phyloP scores from a whole-genome alignment of 1,140 invertebrate genomes.

The Aphelenchoides besseyi region DNA sequence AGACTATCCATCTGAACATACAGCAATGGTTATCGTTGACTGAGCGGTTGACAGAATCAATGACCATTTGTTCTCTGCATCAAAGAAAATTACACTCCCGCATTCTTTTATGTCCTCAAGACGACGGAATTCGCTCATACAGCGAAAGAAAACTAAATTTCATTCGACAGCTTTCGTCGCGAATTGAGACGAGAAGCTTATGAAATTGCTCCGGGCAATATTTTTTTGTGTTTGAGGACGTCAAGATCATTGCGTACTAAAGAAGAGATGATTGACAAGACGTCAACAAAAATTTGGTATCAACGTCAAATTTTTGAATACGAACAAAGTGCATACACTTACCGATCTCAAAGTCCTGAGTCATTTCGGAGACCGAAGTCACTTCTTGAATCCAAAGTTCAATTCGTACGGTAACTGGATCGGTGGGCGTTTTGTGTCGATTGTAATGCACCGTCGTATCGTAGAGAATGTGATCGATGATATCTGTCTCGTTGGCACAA shows the following conservation, averaged over 20 bases:
- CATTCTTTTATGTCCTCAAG: no score
- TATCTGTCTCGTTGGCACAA: conserved; percentile 62
- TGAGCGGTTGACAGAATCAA: no score
- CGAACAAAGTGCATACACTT: no score
- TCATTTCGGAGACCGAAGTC: conserved; percentile 57
- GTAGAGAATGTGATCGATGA: conserved; percentile 60
- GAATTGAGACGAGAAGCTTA: neutral
- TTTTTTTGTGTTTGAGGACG: no score
- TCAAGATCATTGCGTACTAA: neutral
- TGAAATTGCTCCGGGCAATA: neutral
- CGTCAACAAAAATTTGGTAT: no score
- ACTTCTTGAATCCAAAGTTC: conserved; percentile 58
- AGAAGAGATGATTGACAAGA: no score
- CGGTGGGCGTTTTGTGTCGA: conserved; percentile 53
- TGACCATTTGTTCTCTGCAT: no score
- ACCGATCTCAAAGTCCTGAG: conserved; percentile 63
- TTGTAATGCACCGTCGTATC: conserved; percentile 60
- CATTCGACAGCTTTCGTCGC: neutral
- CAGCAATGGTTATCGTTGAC: no score
- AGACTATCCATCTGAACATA: no score
- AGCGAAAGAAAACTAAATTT: neutral
- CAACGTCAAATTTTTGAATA: no score
- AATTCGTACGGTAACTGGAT: conserved; percentile 59
- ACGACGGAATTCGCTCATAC: no score
- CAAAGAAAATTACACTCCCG: no score